A percentile compares a stretch with the other conserved stretches of the same genome.
These are phyloP conservation scores for Trochalopteron elliotii DNA, from an alignment of 2,113 vertebrate genomes.

Conservation along the genomic window DNA sequence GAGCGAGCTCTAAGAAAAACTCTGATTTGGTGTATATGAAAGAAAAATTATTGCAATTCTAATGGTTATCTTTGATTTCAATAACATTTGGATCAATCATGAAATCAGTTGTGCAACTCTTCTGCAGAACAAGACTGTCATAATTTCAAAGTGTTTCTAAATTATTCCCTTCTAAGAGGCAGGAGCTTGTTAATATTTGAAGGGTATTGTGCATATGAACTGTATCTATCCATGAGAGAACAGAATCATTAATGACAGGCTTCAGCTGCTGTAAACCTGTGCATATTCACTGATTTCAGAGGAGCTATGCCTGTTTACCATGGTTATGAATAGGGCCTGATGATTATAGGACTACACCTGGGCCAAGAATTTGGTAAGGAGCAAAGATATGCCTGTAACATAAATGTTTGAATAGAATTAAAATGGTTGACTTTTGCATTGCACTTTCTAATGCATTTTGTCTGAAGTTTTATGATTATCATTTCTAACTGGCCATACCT, in stretches of 20 bases:
- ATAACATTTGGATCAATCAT: not conserved
- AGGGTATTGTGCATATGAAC: not conserved
- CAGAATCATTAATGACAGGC: not conserved
- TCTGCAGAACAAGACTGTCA: not conserved
- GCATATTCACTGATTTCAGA: not conserved
- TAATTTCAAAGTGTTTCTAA: not conserved
- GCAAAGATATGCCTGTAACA: not conserved
- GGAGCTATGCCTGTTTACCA: not conserved
- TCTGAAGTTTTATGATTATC: not conserved
- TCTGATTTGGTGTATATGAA: not conserved
- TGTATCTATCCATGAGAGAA: not conserved
- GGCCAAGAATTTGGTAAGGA: not conserved
- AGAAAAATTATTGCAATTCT: not conserved
- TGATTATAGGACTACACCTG: not conserved
- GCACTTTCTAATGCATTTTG: not conserved
- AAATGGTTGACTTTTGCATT: not conserved
- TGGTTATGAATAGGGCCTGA: not conserved
- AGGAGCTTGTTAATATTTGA: not conserved
- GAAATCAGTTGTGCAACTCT: not conserved
- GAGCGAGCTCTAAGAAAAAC: not conserved
- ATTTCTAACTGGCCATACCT: not conserved
- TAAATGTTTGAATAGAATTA: not conserved
- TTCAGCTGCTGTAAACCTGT: not conserved
- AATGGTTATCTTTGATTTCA: not conserved
- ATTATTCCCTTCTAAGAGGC: not conserved